Percentiles rank a stretch among this genome's conserved stretches.
Evolutionary conservation across 2,888 invertebrate genomes (phyloP).

Genomic region (Eurois occulta): DNA sequence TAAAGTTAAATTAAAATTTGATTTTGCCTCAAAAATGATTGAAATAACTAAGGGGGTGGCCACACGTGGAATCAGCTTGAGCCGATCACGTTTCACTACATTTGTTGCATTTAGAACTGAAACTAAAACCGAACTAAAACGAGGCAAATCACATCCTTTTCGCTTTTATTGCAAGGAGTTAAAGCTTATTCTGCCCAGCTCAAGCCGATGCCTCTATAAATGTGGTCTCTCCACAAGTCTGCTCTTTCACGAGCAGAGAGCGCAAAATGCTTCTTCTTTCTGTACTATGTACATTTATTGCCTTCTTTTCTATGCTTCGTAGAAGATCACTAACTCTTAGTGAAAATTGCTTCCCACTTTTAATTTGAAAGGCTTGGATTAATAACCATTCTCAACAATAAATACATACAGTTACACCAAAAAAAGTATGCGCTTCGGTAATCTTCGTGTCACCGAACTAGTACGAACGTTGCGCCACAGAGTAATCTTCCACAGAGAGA

Average conservation of each 20-base stretch:
- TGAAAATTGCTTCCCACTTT: neutral
- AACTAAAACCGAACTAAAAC: neutral
- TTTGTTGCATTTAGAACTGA: neutral
- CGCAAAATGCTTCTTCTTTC: constrained; percentile 40
- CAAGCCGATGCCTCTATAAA: neutral
- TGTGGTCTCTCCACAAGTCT: constrained; percentile 10
- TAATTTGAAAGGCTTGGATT: constrained; percentile 3
- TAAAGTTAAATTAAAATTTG: constrained; percentile 5
- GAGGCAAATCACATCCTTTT: neutral
- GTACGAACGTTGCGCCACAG: neutral
- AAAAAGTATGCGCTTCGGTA: neutral
- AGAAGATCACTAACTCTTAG: constrained; percentile 19
- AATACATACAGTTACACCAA: constrained; percentile 2
- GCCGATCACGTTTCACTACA: neutral
- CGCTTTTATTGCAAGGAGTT: neutral
- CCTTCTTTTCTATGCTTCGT: constrained; percentile 29
- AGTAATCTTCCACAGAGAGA: neutral
- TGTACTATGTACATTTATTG: constrained; percentile 56
- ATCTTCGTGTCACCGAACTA: neutral
- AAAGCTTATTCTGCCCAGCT: neutral
- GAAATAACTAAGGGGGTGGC: neutral
- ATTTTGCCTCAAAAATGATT: constrained; percentile 31
- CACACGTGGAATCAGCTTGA: neutral
- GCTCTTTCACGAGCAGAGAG: constrained; percentile 5
- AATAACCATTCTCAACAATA: constrained; percentile 13